Evolutionary conservation across 2,888 invertebrate genomes (phyloP).

Genomic region (Noctua pronuba): DNA sequence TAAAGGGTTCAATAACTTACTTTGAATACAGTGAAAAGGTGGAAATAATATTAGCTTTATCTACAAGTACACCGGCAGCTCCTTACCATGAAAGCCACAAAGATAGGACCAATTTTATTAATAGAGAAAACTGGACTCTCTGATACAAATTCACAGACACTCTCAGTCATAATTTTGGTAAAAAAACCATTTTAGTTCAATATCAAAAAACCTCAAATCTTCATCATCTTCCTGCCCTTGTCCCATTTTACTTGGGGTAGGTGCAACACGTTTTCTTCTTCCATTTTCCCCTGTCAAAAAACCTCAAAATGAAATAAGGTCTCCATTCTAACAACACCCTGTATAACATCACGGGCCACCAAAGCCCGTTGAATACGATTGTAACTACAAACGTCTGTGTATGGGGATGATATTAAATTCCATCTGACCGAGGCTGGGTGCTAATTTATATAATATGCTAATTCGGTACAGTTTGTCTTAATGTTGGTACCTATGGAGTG

Average conservation of each 20-base stretch:
- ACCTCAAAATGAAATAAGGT: not conserved
- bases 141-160: not conserved
- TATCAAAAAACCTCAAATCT: not conserved
- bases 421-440: constrained; percentile 77
- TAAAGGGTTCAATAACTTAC: not conserved
- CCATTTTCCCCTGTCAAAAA: too few species aligned
- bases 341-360: constrained; percentile 75
- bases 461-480: constrained; percentile 69
- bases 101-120: not conserved
- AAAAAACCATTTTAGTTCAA: not conserved
- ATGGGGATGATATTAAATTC: constrained; percentile 86
- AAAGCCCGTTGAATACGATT: constrained; percentile 82
- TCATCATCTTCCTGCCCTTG: too few species aligned
- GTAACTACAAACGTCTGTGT: constrained; percentile 82
- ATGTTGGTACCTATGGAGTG: constrained; percentile 43
- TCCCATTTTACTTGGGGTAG: too few species aligned
- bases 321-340: constrained; percentile 69
- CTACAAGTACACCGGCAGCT: not conserved
- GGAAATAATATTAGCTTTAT: not conserved
- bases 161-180: too few species aligned
- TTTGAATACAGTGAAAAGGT: not conserved
- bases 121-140: too few species aligned
- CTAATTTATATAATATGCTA: constrained; percentile 81
- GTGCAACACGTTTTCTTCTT: too few species aligned
- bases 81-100: not conserved